Evolutionary conservation across 2,888 invertebrate species (phyloP).

Genomic region (Apeira syringaria): DNA sequence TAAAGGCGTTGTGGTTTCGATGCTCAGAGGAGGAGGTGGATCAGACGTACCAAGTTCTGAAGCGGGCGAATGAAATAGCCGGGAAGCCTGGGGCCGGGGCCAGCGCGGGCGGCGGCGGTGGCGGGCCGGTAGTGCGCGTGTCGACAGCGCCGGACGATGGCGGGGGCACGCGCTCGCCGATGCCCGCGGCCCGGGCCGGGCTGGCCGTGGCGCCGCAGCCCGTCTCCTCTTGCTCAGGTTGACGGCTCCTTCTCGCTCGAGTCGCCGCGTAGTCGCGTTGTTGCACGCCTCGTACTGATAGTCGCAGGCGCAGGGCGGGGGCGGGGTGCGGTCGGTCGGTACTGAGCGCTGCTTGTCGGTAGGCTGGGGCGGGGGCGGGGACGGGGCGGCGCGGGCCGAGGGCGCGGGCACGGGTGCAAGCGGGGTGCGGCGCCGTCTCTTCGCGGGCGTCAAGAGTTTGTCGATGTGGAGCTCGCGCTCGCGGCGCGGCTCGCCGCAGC

Average conservation of each 20-base stretch:
- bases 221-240: slow-evolving; percentile 88
- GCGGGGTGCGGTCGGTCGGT: slow-evolving; percentile 58
- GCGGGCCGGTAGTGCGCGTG: slow-evolving; percentile 72
- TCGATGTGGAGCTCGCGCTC: slow-evolving; percentile 89
- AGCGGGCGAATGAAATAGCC: slow-evolving; percentile 95
- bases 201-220: slow-evolving; percentile 87
- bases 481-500: slow-evolving; percentile 87
- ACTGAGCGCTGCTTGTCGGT: slow-evolving; percentile 78
- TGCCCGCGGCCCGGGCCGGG: slow-evolving; percentile 75
- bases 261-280: slow-evolving; percentile 75
- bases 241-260: slow-evolving; percentile 70
- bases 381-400: slow-evolving; percentile 80
- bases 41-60: slow-evolving; percentile 97
- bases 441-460: slow-evolving; percentile 92
- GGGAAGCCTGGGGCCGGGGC: slow-evolving; percentile 66
- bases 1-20: slow-evolving; percentile 61
- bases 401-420: too few species aligned
- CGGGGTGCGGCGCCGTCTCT: slow-evolving; percentile 89
- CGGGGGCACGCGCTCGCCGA: slow-evolving; percentile 72
- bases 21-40: slow-evolving; percentile 90
- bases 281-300: slow-evolving; percentile 68
- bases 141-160: slow-evolving; percentile 42
- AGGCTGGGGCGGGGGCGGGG: slow-evolving; percentile 74
- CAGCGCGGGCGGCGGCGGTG: slow-evolving; percentile 67
- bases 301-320: slow-evolving; percentile 71